Conservation (phyloP, 2,888 invertebrate genomes). For the Chymomyza caudatula region DNA sequence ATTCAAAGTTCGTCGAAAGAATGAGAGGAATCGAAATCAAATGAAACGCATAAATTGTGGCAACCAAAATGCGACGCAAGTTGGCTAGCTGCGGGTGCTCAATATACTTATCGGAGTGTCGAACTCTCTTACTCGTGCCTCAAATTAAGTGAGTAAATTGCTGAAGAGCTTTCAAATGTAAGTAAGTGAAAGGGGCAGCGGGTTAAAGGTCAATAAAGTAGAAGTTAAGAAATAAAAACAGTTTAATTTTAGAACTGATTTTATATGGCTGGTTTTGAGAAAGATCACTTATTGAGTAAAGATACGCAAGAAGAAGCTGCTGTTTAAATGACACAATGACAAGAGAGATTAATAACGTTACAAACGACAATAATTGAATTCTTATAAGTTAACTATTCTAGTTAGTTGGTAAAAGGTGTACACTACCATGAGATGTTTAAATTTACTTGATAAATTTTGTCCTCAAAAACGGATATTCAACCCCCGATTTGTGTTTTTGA, state of each 20-base stretch:
- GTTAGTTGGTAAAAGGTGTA: too few species aligned
- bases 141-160: not conserved
- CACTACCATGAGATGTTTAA: too few species aligned
- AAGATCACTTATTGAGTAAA: too few species aligned
- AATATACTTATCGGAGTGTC: not conserved
- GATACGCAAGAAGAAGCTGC: too few species aligned
- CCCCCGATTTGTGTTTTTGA: too few species aligned
- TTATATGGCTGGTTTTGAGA: not conserved
- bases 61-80: constrained; percentile 19
- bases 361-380: too few species aligned
- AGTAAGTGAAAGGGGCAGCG: not conserved
- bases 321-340: too few species aligned
- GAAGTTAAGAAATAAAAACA: not conserved
- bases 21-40: constrained; percentile 7
- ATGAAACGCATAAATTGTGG: constrained; percentile 16
- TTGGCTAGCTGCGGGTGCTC: not conserved
- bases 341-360: too few species aligned
- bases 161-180: not conserved
- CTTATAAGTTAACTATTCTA: too few species aligned
- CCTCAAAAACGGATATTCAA: too few species aligned
- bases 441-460: too few species aligned
- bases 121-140: not conserved
- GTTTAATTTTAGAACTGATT: not conserved
- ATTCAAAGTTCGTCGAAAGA: not conserved
- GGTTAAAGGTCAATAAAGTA: not conserved